Conservation (phyloP, 1,140 invertebrate genomes). For the Mactra quadrangularis region DNA sequence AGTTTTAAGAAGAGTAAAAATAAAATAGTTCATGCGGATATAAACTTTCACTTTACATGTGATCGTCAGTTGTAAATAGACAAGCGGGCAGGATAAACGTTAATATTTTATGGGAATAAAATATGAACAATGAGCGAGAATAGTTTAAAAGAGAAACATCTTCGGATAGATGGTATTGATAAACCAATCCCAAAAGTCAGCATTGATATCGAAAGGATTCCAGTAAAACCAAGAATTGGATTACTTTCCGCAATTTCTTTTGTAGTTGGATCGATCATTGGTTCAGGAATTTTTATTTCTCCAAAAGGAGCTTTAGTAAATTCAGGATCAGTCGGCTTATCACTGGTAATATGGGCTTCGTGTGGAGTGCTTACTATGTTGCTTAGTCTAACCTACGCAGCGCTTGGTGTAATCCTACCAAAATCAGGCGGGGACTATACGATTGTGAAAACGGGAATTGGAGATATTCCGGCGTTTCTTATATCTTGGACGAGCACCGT, state of each 20-base stretch:
- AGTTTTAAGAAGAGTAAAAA: too few relatives aligned
- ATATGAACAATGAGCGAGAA: too few relatives aligned
- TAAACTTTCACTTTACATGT: too few relatives aligned
- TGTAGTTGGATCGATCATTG: slow-evolving; percentile 26
- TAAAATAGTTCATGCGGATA: too few relatives aligned
- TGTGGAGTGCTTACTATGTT: slow-evolving; percentile 45
- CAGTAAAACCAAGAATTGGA: slow-evolving; percentile 18
- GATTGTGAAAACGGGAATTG: slow-evolving; percentile 62
- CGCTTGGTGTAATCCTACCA: slow-evolving; percentile 55
- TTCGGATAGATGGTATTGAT: too few relatives aligned
- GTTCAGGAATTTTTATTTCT: slow-evolving; percentile 53
- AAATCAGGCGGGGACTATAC: slow-evolving; percentile 67
- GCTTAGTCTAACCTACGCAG: slow-evolving; percentile 63
- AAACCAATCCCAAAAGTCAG: too few relatives aligned
- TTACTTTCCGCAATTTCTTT: neutral
- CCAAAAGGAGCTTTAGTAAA: slow-evolving; percentile 29
- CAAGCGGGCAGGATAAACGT: too few relatives aligned
- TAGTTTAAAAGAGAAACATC: too few relatives aligned
- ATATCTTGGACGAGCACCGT: slow-evolving; percentile 52
- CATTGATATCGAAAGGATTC: neutral
- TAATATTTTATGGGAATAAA: too few relatives aligned
- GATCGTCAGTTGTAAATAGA: too few relatives aligned
- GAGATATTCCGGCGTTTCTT: slow-evolving; percentile 63
- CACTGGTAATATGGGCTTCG: slow-evolving; percentile 10
- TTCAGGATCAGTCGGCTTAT: slow-evolving; percentile 17